Evolutionary conservation across 2,888 invertebrate species (phyloP), one percentile per base, ranked within the genome.

Genomic region (Xestia c-nigrum): DNA sequence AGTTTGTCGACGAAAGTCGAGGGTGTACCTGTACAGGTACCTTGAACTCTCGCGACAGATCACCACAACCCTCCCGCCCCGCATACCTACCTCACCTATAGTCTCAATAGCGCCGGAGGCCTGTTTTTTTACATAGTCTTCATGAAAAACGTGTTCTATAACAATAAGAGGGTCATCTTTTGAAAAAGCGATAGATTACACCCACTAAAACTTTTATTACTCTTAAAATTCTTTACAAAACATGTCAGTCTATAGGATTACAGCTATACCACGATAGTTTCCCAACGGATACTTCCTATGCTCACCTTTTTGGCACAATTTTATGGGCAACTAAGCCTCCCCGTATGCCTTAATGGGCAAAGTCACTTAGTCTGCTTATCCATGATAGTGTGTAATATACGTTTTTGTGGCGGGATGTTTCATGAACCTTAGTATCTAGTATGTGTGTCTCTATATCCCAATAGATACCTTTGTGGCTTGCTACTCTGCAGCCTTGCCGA

Each of bases 281-380:
- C 80, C 78, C 67, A 64, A 46, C 73, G 81, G 76, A 81, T 74
- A 59, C 67, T 69, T 31, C 55, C 38, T 61, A 80, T 81, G 40
- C 74, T 74, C 75, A 87, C 85, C 85, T 87, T 86, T 87, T 87
- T 76, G 78, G 81, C 24, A 78, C 76, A 85, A 78, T 86, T 85
- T 87, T 86, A 87, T 87, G 86, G 80, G 66, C 81, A 71, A 74
- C 75, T 81, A 81, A 86, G 85, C 83, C 77, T 74, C 72, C 59
- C 64, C 67, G 59, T 69, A 68, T 68, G 83, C 74, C 80, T 80
- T 87, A 86, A 87, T 87, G 81, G 88, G 16, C 70, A 72, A 86
- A 87, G 78, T 83, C 79, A 87, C 87, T 87, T 87, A 87, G 83
- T 78, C 71, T 78, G 74, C 74, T 64, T 80, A 81, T 76, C 74